Base-by-base conservation (phyloP, 2,797 vertebrate species). In the Malacoctenus gilli region DNA sequence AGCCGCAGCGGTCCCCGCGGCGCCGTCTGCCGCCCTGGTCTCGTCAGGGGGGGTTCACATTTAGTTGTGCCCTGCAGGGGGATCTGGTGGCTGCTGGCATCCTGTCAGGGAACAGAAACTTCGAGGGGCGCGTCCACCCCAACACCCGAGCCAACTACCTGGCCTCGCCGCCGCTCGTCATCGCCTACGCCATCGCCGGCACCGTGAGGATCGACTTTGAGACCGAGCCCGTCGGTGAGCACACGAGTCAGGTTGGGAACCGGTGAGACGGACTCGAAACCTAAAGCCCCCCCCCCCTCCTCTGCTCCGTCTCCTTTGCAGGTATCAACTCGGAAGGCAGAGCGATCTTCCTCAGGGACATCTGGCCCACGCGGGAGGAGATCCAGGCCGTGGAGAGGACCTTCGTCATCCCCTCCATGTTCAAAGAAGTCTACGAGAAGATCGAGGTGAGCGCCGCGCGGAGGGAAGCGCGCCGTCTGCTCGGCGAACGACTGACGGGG, bases 61-160 rank as follows among this genome's bases (percentile, higher is more conserved):
- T 28, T 4, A 1, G 15, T 38, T 53, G 36, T 64, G 13, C 72
- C 47, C 2, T 9, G 31, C 77, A 99, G 97, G 94, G 94, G 52
- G 95, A 99, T 68, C 91, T 99, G 0, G 93, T 99, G 0, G 95
- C 94, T 0, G 94, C 94, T 9, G 97, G 97, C 0, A 79, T 99
- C 6, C 85, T 99, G 0, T 99, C 97, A 42, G 97, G 97, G 19
- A 99, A 99, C 69, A 92, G 96, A 68, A 99, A 99, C 86, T 99
- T 99, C 11, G 96, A 99, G 89, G 97, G 96, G 0, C 93, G 96
- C 22, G 95, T 99, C 30, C 96, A 98, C 77, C 97, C 97, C 64
- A 95, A 96, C 77, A 98, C 96, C 6, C 92, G 97, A 42, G 96
- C 97, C 34, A 99, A 99, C 84, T 99, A 98, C 70, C 86, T 99